Percentiles rank a stretch among this genome's conserved stretches.
phyloP scores from a whole-genome alignment of 30 jellyfish, hydroid and myxozoan genomes.

The Hydractinia echinata region DNA sequence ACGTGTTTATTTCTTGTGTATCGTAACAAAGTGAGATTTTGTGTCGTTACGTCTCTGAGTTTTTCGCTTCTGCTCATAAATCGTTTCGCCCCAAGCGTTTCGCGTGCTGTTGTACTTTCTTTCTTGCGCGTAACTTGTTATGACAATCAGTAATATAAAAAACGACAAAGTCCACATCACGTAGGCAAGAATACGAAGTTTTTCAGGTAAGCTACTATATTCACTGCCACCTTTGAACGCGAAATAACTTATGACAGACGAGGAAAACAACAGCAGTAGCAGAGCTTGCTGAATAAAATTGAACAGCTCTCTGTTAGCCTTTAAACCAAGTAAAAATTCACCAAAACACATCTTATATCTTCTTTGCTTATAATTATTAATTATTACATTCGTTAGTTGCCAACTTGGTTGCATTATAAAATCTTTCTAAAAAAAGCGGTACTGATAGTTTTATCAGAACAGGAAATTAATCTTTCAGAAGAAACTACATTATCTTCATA shows the following conservation, averaged over 20 bases:
- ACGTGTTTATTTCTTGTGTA: no score
- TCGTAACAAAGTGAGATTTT: no score
- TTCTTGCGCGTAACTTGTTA: neutral
- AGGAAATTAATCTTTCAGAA: no score
- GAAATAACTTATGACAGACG: constrained; percentile 14
- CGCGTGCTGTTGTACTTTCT: constrained; percentile 1
- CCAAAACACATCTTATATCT: constrained; percentile 3
- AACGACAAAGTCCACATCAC: neutral
- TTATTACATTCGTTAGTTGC: no score
- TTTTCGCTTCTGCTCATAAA: neutral
- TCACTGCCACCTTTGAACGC: constrained; percentile 14
- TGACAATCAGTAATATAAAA: neutral
- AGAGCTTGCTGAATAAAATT: constrained; percentile 18
- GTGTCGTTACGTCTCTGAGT: neutral
- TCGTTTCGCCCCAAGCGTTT: constrained; percentile 28
- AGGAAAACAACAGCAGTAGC: constrained; percentile 9
- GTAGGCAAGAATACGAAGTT: neutral
- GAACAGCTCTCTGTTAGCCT: constrained; percentile 16
- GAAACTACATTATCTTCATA: no score
- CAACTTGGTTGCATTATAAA: no score
- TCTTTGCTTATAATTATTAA: neutral
- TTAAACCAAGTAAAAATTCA: constrained; percentile 17
- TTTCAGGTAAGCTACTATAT: neutral
- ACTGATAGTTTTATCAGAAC: no score
- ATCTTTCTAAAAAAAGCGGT: no score